These are phyloP conservation scores for Sinosuthora webbiana DNA, from an alignment of 2,113 vertebrate species.

Conservation along the genomic window DNA sequence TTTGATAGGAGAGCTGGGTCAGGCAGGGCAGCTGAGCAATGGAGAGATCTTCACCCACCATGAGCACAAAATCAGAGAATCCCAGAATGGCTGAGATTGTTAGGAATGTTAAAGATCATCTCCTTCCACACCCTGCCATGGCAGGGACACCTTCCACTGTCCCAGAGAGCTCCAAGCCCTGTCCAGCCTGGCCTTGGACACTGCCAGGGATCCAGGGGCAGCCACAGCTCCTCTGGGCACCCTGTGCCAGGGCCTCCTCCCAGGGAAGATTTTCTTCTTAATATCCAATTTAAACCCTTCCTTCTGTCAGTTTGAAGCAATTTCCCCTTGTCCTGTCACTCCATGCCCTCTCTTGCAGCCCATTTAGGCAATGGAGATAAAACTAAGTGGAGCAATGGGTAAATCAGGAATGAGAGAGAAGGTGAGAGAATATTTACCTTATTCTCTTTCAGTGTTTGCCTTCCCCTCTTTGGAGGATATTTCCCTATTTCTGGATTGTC, in stretches of 20 bases:
- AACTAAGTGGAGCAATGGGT: not conserved
- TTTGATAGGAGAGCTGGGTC: not conserved
- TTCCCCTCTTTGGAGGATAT: not conserved
- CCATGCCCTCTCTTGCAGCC: not conserved
- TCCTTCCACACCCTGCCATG: not conserved
- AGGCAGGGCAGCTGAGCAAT: accelerated
- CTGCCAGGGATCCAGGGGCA: not conserved
- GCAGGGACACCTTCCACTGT: not conserved
- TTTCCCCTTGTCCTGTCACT: not conserved
- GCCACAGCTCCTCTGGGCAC: not conserved
- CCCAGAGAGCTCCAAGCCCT: not conserved
- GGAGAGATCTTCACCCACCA: not conserved
- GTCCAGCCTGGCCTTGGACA: accelerated
- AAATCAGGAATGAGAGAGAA: not conserved
- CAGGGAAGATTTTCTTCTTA: not conserved
- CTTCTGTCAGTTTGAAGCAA: not conserved
- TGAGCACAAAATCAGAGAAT: not conserved
- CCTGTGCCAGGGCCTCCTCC: not conserved
- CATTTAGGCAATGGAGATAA: not conserved
- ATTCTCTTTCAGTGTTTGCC: not conserved
- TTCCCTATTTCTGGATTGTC: not conserved
- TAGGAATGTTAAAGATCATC: not conserved
- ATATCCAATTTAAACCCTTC: not conserved
- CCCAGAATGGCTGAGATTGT: not conserved
- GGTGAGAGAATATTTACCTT: not conserved